Evolutionary conservation across 2,888 invertebrate species (phyloP), one percentile per base, ranked within the genome.

Genomic region (Myopa testacea): DNA sequence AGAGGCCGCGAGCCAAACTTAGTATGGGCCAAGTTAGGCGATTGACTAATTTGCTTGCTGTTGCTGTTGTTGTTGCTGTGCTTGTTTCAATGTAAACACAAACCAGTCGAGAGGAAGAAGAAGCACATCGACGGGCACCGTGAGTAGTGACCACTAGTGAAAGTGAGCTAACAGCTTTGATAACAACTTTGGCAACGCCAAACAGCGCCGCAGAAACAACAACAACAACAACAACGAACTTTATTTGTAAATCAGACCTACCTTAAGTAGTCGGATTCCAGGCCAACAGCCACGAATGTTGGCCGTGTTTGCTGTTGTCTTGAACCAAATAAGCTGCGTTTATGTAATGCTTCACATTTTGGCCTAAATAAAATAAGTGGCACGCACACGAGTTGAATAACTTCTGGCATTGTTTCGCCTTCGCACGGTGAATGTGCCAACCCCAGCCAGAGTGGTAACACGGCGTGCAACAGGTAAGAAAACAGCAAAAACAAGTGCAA

Each of bases 121-220:
- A 70, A 19, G 26, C n/a, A 37, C 8, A 70, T 19, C 4, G 34
- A 65, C 14, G 34, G 34, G 38, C 6, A 4, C n/a, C 26, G 26
- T 26, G 26, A 26, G 26, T 12, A 10, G n/a, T 63, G n/a, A 37
- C 73, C 77, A 81, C 81, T 82, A 86, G 86, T 86, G 86, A 86
- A 86, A 86, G 86, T 87, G 82, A 82, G 82, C 81, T 81, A 82
- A 78, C 80, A 72, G 79, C 80, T 80, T 80, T 73, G 63, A 82
- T 81, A 82, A 82, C 55, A 10, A 50, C 70, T 81, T 78, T 75
- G 52, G 78, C 77, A 55, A 62, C 69, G 80, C n/a, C n/a, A 77
- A 34, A 60, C 26, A 34, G n/a, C 55, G 34, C 52, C 79, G 76
- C 52, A 75, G 79, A 75, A 65, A 78, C 75, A 37, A n/a, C 72